These are phyloP conservation scores for Myiotriccus ornatus DNA, from an alignment of 2,797 vertebrate species.

Conservation along the genomic window DNA sequence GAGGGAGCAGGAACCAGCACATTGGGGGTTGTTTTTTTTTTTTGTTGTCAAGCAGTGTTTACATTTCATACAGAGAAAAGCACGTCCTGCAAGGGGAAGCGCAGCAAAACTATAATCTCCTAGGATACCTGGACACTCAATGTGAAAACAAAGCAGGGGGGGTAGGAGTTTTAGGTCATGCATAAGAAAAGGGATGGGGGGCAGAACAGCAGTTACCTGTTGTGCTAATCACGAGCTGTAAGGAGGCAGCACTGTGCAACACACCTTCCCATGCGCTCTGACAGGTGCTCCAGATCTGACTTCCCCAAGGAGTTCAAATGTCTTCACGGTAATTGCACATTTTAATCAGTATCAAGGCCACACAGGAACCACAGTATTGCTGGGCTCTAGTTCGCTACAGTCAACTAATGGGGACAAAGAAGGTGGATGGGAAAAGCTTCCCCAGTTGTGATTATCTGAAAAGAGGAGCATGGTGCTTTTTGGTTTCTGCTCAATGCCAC, in stretches of 20 bases:
- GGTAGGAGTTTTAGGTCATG: not conserved
- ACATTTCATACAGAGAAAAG: conserved; percentile 36
- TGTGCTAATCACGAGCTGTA: conserved; percentile 2
- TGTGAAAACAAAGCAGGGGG: conserved; percentile 15
- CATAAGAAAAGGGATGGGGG: not conserved
- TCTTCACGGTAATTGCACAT: conserved; percentile 49
- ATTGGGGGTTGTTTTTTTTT: not conserved
- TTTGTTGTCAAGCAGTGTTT: conserved; percentile 36
- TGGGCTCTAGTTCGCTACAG: conserved; percentile 49
- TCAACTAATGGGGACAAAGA: not conserved
- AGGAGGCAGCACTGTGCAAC: conserved; percentile 15
- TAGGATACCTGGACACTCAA: not conserved
- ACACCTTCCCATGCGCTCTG: not conserved
- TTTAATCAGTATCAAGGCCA: conserved; percentile 57
- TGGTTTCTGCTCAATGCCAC: conserved; percentile 49
- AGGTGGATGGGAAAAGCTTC: conserved; percentile 29
- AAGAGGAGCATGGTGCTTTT: conserved; percentile 42
- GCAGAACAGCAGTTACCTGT: conserved; percentile 29
- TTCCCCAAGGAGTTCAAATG: conserved; percentile 17
- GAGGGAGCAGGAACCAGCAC: not conserved
- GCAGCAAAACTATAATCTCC: conserved; percentile 45
- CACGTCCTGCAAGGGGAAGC: conserved; percentile 42
- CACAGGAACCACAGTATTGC: conserved; percentile 48
- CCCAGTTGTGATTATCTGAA: conserved; percentile 40
- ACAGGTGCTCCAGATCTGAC: conserved; percentile 37